A percentile compares a stretch with the other conserved stretches of the same genome.
Conservation (phyloP, 2,888 invertebrate genomes). For the Pollenia labialis region DNA sequence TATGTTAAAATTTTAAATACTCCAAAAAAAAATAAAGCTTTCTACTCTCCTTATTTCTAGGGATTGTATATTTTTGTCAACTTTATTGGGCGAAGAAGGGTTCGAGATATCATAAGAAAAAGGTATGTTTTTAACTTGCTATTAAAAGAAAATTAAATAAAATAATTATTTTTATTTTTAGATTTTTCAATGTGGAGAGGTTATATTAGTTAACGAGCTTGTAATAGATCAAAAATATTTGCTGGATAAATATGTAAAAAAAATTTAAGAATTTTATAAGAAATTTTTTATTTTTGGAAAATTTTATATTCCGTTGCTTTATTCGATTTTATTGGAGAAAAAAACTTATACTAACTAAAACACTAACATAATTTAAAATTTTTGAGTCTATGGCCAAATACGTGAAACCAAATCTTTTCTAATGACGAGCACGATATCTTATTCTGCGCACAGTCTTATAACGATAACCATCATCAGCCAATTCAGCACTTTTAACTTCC, state of each 20-base stretch:
- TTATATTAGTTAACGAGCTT: background rate
- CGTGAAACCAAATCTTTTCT: conserved; percentile 30
- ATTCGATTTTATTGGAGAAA: background rate
- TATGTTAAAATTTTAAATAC: background rate
- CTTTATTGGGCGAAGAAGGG: conserved; percentile 25
- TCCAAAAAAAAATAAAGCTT: no score
- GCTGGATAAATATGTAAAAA: background rate
- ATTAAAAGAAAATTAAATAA: background rate
- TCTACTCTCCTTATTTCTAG: background rate
- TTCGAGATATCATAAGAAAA: conserved; percentile 4
- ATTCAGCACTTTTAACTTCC: conserved; percentile 79
- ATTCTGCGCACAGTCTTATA: conserved; percentile 82
- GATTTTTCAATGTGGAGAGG: background rate
- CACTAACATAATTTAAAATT: background rate
- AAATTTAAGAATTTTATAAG: background rate
- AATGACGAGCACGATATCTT: conserved; percentile 81
- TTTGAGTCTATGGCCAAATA: background rate
- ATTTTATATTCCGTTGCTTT: conserved; percentile 27
- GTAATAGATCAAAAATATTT: background rate
- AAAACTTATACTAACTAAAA: background rate
- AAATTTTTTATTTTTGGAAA: conserved; percentile 9
- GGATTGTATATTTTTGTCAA: conserved; percentile 50
- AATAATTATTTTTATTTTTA: background rate
- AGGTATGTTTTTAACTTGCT: conserved; percentile 1
- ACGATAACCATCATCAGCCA: conserved; percentile 81